phyloP scores from a whole-genome alignment of 1,140 invertebrate species.

The Meloidogyne exigua region DNA sequence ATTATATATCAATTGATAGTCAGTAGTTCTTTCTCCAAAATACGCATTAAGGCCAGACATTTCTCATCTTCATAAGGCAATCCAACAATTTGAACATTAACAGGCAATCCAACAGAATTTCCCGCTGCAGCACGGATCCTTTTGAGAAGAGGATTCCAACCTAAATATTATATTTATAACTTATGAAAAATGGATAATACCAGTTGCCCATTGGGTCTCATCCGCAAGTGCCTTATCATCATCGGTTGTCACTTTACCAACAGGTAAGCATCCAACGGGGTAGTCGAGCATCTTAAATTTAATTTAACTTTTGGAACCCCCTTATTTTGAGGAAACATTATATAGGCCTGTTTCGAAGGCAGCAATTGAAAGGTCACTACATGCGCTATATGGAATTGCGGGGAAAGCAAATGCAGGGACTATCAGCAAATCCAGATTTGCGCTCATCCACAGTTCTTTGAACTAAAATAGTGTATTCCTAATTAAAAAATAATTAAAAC shows the following conservation, averaged over 20 bases:
- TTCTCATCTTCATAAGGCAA: constrained; percentile 56
- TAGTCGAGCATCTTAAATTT: constrained; percentile 38
- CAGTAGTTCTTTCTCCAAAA: neutral
- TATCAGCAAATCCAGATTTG: constrained; percentile 52
- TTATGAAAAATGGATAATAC: neutral
- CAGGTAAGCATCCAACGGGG: constrained; percentile 48
- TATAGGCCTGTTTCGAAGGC: constrained; percentile 52
- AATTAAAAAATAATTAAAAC: constrained; percentile 22
- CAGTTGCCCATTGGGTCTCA: constrained; percentile 41
- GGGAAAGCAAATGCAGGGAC: constrained; percentile 58
- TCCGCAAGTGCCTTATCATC: constrained; percentile 44
- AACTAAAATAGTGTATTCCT: too few species aligned
- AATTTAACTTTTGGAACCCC: neutral
- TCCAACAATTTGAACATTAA: constrained; percentile 53
- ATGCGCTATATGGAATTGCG: constrained; percentile 48
- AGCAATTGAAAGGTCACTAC: constrained; percentile 35
- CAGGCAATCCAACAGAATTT: constrained; percentile 46
- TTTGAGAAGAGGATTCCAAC: constrained; percentile 51
- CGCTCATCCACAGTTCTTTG: constrained; percentile 49
- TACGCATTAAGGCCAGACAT: constrained; percentile 38
- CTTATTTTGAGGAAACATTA: constrained; percentile 19
- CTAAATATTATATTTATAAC: constrained; percentile 33
- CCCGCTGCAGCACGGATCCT: constrained; percentile 47
- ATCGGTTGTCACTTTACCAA: constrained; percentile 27
- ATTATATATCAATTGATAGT: neutral